Conservation (phyloP, 1,140 invertebrate genomes). For the Rhagoletis pomonella region DNA sequence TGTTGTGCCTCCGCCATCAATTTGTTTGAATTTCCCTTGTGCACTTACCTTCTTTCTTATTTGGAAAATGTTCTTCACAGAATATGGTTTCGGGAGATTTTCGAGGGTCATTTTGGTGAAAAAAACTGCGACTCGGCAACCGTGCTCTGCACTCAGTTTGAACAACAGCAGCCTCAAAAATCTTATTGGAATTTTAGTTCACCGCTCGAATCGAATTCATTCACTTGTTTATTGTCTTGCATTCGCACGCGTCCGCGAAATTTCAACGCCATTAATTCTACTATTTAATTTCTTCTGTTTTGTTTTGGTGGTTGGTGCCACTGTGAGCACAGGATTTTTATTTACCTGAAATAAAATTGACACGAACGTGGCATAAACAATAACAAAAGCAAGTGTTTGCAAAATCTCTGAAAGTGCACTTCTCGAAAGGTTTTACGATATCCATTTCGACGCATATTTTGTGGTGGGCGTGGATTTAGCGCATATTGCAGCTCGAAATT, state of each 20-base stretch:
- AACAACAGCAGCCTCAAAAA: neutral
- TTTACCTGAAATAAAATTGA: neutral
- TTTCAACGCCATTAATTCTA: constrained; percentile 32
- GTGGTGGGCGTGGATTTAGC: constrained; percentile 17
- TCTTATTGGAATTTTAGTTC: constrained; percentile 51
- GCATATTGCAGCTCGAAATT: constrained; percentile 56
- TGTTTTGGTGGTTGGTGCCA: constrained; percentile 34
- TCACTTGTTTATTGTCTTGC: constrained; percentile 45
- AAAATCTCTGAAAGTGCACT: neutral
- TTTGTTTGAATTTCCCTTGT: no score
- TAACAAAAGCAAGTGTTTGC: neutral
- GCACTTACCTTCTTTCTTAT: no score
- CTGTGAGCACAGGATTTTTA: neutral
- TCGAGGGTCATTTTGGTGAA: no score
- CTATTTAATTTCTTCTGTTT: constrained; percentile 39
- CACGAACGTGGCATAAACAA: neutral
- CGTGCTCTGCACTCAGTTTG: no score
- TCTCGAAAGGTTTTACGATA: neutral
- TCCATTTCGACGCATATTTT: constrained; percentile 58
- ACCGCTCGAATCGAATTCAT: constrained; percentile 35
- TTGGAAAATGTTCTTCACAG: no score
- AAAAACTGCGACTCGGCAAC: no score
- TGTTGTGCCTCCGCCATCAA: no score
- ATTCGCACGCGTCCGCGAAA: constrained; percentile 24
- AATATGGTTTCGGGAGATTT: no score